Evolutionary conservation across 2,888 invertebrate genomes (phyloP).

Genomic region (Gandaritis pyraliata): DNA sequence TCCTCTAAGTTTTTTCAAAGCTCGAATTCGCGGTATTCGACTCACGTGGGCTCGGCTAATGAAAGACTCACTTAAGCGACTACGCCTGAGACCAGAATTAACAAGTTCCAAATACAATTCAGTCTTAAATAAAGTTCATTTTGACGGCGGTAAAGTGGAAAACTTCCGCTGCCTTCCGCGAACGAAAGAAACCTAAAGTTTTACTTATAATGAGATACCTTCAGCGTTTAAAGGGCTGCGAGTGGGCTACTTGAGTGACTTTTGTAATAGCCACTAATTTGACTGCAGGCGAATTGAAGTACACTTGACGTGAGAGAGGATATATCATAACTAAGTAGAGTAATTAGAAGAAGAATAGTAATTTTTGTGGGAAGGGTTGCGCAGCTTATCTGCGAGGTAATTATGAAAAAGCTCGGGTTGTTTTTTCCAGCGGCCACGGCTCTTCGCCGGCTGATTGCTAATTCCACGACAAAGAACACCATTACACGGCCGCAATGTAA

Average conservation of each 20-base stretch:
- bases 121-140: constrained; percentile 77
- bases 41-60: constrained; percentile 79
- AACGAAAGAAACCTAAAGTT: constrained; percentile 66
- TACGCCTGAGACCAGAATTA: constrained; percentile 75
- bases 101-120: constrained; percentile 82
- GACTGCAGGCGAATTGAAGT: constrained; percentile 40
- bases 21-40: constrained; percentile 69
- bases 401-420: constrained; percentile 71
- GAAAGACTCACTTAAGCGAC: constrained; percentile 81
- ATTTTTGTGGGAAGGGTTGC: constrained; percentile 64
- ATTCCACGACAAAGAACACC: constrained; percentile 77
- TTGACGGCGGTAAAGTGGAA: constrained; percentile 77
- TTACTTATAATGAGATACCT: constrained; percentile 65
- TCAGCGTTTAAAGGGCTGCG: constrained; percentile 55
- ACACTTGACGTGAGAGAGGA: constrained; percentile 34
- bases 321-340: constrained; percentile 64
- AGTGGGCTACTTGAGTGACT: constrained; percentile 44
- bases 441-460: constrained; percentile 71
- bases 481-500: constrained; percentile 60
- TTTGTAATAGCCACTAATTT: constrained; percentile 50
- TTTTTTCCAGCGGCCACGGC: constrained; percentile 50
- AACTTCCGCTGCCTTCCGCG: constrained; percentile 69
- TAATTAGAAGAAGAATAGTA: constrained; percentile 71
- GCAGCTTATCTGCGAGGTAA: constrained; percentile 73
- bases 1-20: constrained; percentile 60